Evolutionary conservation across 1,140 invertebrate species (phyloP).

Genomic region (Papilio dardanus): DNA sequence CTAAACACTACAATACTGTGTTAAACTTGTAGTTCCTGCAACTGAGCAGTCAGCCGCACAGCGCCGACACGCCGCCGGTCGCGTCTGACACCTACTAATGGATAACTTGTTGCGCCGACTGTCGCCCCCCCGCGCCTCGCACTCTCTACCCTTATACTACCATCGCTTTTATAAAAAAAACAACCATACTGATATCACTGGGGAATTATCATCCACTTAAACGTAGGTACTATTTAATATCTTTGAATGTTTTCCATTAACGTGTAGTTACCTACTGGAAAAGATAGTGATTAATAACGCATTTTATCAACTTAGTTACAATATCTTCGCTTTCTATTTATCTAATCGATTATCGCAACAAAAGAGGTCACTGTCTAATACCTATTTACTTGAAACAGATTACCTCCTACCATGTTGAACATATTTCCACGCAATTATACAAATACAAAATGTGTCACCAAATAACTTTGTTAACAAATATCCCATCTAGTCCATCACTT

Average conservation of each 20-base stretch:
- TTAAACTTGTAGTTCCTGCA: not conserved
- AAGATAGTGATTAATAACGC: not conserved
- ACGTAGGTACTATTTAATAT: not conserved
- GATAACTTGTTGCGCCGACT: conserved; percentile 42
- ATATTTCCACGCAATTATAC: not conserved
- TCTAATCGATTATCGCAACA: not conserved
- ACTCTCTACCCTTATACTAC: not conserved
- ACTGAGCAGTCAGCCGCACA: not conserved
- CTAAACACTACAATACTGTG: conserved; percentile 13
- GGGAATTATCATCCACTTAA: no score
- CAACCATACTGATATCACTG: no score
- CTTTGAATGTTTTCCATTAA: not conserved
- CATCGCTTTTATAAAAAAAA: not conserved
- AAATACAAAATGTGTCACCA: not conserved
- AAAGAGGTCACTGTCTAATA: not conserved
- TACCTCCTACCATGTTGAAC: not conserved
- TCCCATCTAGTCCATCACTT: conserved; percentile 7
- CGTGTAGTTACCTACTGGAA: not conserved
- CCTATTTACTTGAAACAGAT: not conserved
- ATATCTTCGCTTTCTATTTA: not conserved
- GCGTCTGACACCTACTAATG: conserved; percentile 42
- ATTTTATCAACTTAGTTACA: not conserved
- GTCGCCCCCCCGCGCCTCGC: not conserved
- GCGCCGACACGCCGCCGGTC: conserved; percentile 37
- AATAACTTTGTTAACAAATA: not conserved